Evolutionary conservation across 2,888 invertebrate genomes (phyloP).

Genomic region (Coecobrya sp.): DNA sequence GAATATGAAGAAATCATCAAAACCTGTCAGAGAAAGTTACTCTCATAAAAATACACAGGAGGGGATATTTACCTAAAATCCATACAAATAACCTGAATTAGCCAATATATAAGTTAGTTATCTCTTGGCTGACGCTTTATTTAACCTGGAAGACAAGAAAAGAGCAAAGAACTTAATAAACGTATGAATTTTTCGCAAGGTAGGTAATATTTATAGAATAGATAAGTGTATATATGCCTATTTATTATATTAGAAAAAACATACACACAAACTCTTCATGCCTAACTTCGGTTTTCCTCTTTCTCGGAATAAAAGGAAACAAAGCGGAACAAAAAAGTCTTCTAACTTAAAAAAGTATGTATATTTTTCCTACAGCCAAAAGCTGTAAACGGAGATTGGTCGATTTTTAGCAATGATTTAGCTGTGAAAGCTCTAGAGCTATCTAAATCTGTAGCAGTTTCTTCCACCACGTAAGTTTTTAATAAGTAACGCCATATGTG

Average conservation of each 20-base stretch:
- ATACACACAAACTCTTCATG: neutral
- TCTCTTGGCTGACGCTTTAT: neutral
- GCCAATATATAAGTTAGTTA: neutral
- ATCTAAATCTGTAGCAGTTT: slow-evolving; percentile 23
- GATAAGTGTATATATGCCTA: neutral
- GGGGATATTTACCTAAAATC: slow-evolving; percentile 16
- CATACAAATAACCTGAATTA: slow-evolving; percentile 31
- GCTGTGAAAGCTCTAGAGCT: neutral
- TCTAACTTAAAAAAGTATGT: neutral
- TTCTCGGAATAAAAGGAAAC: slow-evolving; percentile 34
- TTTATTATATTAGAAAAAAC: too few relatives aligned
- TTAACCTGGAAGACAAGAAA: neutral
- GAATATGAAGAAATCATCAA: slow-evolving; percentile 19
- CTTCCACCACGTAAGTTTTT: neutral
- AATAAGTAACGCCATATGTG: slow-evolving; percentile 29
- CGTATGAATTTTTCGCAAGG: neutral
- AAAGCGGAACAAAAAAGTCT: slow-evolving; percentile 12
- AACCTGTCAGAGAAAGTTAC: slow-evolving; percentile 23
- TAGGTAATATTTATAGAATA: neutral
- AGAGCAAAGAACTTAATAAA: neutral
- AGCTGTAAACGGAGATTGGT: slow-evolving; percentile 1
- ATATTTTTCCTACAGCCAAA: neutral
- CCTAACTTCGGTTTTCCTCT: neutral
- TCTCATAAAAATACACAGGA: slow-evolving; percentile 4
- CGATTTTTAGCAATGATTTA: slow-evolving; percentile 1